Base-by-base conservation (phyloP, 2,888 invertebrate genomes). In the Eilema depressum region DNA sequence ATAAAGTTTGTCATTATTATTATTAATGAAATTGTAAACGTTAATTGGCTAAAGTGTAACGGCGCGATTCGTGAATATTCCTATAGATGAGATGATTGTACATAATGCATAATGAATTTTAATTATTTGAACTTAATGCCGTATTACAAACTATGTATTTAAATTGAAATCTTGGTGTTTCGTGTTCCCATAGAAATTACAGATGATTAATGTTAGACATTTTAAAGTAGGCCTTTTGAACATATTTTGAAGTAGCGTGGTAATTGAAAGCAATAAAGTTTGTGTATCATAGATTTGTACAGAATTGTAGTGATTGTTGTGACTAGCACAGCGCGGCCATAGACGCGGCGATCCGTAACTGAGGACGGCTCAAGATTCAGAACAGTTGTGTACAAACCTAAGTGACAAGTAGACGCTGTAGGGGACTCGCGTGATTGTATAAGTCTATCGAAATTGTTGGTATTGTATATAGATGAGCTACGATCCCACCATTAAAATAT, bases 401-500 rank as follows among this genome's bases (percentile, higher is more conserved):
- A 83, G 88, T 75, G 68, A 82, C 87, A 82, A 78, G 83, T 88
- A 88, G 87, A 86, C 82, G 89, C 83, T 85, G 90, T 94, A 93
- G 93, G 93, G 86, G 92, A 93, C 92, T 93, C 91, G 93, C 93
- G 91, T 93, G 94, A 93, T 93, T 92, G 92, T 92, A 91, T 92
- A 91, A 92, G 92, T 93, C 89, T 93, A 92, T 89, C 92, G 87
- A 91, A 93, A 90, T 90, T 91, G 93, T 93, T 90, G 93, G 94
- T 93, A 92, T 92, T 94, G 93, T 95, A 94, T 91, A 94, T 95
- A 95, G 91, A 93, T 92, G 92, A 95, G 91, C 91, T 95, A 92
- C 91, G 92, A 95, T 94, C 95, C 95, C 95, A 95, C 95, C 95
- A 95, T 94, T 91, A 89, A 89, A 94, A 92, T 94, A 94, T 92